These are phyloP conservation scores for Meghimatium bilineatum DNA, from an alignment of 2,888 invertebrate species.

Conservation along the genomic window DNA sequence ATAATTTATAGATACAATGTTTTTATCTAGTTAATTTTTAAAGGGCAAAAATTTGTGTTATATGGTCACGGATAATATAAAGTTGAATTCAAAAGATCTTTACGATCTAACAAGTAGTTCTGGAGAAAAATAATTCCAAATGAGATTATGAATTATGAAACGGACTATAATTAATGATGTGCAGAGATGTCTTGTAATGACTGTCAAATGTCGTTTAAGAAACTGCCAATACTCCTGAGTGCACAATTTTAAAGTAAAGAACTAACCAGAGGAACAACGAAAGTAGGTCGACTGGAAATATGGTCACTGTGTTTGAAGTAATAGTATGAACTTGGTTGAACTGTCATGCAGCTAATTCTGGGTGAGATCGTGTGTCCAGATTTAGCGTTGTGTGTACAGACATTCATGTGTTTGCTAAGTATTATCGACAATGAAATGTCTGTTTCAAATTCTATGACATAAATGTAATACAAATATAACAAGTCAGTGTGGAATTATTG, in stretches of 20 bases:
- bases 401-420: neutral
- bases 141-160: too few relatives aligned
- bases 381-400: constrained; percentile 5
- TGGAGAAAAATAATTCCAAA: too few relatives aligned
- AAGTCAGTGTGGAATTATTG: neutral
- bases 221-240: too few relatives aligned
- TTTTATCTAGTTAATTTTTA: too few relatives aligned
- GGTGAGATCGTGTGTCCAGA: neutral
- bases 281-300: neutral
- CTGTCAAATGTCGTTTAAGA: too few relatives aligned
- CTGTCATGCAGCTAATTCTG: neutral
- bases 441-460: constrained; percentile 15
- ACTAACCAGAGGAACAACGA: neutral
- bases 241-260: neutral
- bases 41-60: too few relatives aligned
- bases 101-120: too few relatives aligned
- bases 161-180: too few relatives aligned
- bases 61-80: too few relatives aligned
- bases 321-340: neutral
- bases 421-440: neutral
- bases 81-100: too few relatives aligned
- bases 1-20: too few relatives aligned
- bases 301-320: neutral
- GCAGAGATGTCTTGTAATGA: too few relatives aligned
- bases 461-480: constrained; percentile 5